Conservation (phyloP, 2,113 vertebrate genomes). For the Rhineura floridana region DNA sequence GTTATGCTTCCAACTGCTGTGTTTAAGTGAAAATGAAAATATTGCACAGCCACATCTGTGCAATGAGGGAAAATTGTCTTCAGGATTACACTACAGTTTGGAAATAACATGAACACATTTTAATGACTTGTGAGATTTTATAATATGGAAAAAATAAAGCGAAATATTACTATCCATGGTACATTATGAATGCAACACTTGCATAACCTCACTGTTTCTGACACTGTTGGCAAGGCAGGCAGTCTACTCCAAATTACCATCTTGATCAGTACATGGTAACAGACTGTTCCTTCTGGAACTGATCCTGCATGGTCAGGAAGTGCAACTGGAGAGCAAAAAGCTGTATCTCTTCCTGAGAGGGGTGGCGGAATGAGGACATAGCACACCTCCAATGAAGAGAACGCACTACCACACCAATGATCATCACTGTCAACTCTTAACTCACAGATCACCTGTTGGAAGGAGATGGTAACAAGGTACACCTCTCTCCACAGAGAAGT, state of each 20-base stretch:
- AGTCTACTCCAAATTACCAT: neutral
- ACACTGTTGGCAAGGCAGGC: neutral
- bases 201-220: conserved; percentile 2
- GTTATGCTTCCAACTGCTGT: neutral
- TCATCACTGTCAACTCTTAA: neutral
- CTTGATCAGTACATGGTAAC: neutral
- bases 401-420: neutral
- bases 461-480: neutral
- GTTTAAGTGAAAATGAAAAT: conserved; percentile 18
- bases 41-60: conserved; percentile 7
- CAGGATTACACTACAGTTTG: neutral
- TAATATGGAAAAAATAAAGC: neutral
- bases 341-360: neutral
- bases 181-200: neutral
- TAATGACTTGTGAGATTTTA: neutral
- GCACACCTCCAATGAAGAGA: neutral
- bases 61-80: neutral
- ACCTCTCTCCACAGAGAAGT: too few relatives aligned
- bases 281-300: neutral
- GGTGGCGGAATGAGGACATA: neutral
- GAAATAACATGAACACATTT: neutral
- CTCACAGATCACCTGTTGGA: neutral
- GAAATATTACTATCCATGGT: neutral
- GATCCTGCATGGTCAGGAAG: neutral
- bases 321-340: neutral